A percentile compares a stretch with the other conserved stretches of the same genome.
Conservation (phyloP, 2,113 vertebrate species). For the Myotis brandtii region DNA sequence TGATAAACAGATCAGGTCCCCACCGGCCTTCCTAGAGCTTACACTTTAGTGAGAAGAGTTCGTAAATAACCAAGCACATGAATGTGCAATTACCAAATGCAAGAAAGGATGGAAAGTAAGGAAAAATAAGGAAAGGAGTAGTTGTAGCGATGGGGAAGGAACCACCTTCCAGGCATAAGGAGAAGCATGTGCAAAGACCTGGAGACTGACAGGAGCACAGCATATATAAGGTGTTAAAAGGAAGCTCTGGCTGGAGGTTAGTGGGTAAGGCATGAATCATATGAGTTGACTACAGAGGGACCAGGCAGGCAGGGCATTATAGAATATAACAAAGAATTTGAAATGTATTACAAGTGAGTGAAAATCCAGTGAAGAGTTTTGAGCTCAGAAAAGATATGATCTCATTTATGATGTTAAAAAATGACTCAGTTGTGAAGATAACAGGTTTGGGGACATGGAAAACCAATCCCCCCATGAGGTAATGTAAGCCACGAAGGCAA, state of each 20-base stretch:
- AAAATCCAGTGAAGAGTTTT: background rate
- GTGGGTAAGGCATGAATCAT: background rate
- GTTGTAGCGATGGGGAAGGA: background rate
- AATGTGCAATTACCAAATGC: background rate
- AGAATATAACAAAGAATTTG: background rate
- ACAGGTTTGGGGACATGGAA: background rate
- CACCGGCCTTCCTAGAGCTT: background rate
- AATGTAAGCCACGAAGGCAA: background rate
- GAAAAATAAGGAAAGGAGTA: background rate
- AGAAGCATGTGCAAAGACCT: background rate
- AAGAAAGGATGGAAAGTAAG: background rate
- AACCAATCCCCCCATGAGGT: background rate
- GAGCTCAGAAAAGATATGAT: background rate
- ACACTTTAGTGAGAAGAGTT: background rate
- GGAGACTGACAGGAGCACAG: background rate
- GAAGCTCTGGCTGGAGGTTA: background rate
- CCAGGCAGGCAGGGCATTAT: background rate
- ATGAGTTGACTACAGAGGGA: background rate
- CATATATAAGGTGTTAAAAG: background rate
- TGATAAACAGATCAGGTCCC: background rate
- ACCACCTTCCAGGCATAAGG: background rate
- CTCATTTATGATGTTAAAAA: conserved; percentile 1
- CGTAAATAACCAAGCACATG: background rate
- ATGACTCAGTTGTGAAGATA: background rate
- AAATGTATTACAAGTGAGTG: conserved; percentile 28